These are phyloP conservation scores for Stercorarius parasiticus DNA, from an alignment of 2,113 vertebrate species.

Conservation along the genomic window DNA sequence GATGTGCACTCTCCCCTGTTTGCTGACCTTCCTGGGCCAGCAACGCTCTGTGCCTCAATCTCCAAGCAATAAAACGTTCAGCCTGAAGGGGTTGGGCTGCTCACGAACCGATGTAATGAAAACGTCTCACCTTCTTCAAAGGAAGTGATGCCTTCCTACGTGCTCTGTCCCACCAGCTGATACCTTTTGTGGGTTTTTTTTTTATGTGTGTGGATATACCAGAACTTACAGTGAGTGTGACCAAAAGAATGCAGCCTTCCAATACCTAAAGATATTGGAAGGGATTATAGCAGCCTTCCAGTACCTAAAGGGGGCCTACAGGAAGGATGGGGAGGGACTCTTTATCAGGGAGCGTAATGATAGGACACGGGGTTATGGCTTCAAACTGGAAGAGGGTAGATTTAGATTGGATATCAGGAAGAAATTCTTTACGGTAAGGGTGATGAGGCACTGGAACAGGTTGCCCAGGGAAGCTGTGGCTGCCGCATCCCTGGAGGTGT, in stretches of 20 bases:
- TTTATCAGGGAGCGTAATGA: no score
- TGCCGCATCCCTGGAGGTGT: no score
- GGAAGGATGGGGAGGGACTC: no score
- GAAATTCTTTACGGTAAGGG: no score
- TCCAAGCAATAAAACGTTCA: background rate
- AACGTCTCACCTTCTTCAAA: background rate
- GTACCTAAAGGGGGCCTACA: no score
- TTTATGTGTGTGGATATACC: background rate
- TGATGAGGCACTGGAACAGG: no score
- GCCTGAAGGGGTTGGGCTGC: background rate
- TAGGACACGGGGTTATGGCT: no score
- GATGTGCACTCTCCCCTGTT: background rate
- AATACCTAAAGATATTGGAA: no score
- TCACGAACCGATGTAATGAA: background rate
- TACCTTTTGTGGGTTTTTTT: background rate
- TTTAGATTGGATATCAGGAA: no score
- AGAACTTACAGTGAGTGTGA: background rate
- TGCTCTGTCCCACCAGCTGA: background rate
- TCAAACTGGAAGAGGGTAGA: no score
- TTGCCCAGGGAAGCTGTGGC: no score
- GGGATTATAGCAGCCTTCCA: no score
- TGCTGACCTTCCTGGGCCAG: background rate
- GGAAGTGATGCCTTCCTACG: background rate
- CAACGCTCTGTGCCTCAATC: background rate
- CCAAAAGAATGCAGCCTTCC: background rate